Evolutionary conservation across 2,113 vertebrate genomes (phyloP), one percentile per base, ranked within the genome.

Genomic region (Cryptotis parvus): DNA sequence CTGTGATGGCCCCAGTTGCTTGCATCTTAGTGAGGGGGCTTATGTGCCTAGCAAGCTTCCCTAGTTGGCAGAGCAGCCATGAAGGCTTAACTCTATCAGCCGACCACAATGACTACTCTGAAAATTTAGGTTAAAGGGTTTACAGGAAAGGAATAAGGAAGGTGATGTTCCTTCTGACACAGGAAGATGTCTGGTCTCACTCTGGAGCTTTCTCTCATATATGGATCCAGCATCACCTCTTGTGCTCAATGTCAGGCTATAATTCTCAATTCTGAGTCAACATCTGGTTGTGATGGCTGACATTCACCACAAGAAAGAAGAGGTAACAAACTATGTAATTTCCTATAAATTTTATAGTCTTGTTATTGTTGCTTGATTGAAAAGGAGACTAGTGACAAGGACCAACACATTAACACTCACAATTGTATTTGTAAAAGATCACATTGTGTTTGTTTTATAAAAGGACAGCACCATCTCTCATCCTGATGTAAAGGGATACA

Each of bases 401-500:
- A 75, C 15, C 29, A 70, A 65, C 65, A 82, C 33, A 65, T 75
- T 61, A 86, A 63, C 31, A 86, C n/a, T 45, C 69, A 49, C n/a
- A 63, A 84, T 7, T 78, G 20, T 29, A 45, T 65, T 91, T 16
- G 12, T 69, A 90, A 79, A 93, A 95, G 43, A 76, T 89, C 79
- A 90, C 18, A 2, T 35, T 90, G 29, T 86, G 39, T 89, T 92
- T 76, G 75, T 81, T 87, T 85, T n/a, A 65, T 66, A 91, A 86
- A 94, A 92, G 75, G 69, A 7, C 80, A 84, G 35, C 39, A 2
- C 37, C 37, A 39, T 39, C 72, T 69, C 65, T 43, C 88, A 43
- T 90, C 29, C 72, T 39, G 27, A 89, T 75, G 92, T 92, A 90
- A 88, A 96, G 78, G 52, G 73, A 73, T 61, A 68, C 39, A 89